Conservation (phyloP, 2,797 vertebrate species). For the Schizopygopsis pylzovi region DNA sequence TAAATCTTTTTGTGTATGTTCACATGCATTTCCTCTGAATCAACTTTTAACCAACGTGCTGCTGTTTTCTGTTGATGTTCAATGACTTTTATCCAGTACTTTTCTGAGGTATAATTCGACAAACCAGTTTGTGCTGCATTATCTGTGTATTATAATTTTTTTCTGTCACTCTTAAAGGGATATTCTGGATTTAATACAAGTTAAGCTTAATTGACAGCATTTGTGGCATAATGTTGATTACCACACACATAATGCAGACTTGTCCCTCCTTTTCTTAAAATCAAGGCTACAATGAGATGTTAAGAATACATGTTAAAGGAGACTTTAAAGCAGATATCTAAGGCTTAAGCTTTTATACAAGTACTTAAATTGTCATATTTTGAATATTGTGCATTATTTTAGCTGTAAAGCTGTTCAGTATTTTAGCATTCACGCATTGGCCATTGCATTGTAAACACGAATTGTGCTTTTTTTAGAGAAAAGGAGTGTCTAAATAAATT, state of each 20-base stretch:
- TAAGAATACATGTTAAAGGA: not conserved
- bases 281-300: not conserved
- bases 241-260: not conserved
- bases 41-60: not conserved
- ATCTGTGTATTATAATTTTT: not conserved
- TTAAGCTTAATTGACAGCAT: not conserved
- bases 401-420: not conserved
- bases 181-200: not conserved
- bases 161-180: not conserved
- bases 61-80: not conserved
- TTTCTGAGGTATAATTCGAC: conserved; percentile 1
- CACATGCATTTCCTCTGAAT: not conserved
- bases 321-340: not conserved
- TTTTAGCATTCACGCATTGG: not conserved
- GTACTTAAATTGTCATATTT: not conserved
- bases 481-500: not conserved
- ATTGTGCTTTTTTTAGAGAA: not conserved
- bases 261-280: not conserved
- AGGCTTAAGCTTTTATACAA: not conserved
- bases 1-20: conserved; percentile 26
- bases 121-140: not conserved
- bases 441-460: not conserved
- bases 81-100: not conserved
- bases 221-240: not conserved
- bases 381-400: not conserved